Evolutionary conservation across 2,113 vertebrate species (phyloP), one percentile per base, ranked within the genome.

Genomic region (Oplegnathus fasciatus): DNA sequence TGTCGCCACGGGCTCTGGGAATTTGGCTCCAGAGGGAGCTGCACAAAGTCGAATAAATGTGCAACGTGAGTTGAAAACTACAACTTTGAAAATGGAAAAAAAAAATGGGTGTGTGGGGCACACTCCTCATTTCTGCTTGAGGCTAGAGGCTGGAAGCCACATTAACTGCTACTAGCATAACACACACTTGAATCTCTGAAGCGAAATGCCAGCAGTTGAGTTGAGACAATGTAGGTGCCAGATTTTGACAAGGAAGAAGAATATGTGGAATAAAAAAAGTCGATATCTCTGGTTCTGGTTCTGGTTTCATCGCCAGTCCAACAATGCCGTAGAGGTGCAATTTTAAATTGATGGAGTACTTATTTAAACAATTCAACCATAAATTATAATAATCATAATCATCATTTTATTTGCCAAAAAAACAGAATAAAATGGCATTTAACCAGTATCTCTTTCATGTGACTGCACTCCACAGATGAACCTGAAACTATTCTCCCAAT

Each of bases 401-500:
- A 24, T n/a, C 9, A 75, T 62, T 48, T 34, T 2, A 60, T 32
- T 50, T 64, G 11, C 24, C 10, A 5, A 32, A 69, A 5, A 26
- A 40, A 60, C 6, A 50, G 10, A 65, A 18, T 3, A 42, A 26
- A 28, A 44, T 50, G 6, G 13, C 3, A 3, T 52, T 34, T 7
- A 11, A 46, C 0, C 10, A 2, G 65, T 37, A 81, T 87, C 72
- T 58, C 46, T 84, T 73, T 78, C 70, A 69, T 67, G 10, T 52
- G 54, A 57, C 64, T 18, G 48, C 52, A 42, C 52, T 62, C 48
- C 55, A 61, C 26, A 26, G n/a, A 42, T 40, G 62, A 67, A 50
- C 73, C 68, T 30, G 70, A 70, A 78, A 62, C 26, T 55, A 11
- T 83, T 88, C 64, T 80, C 6, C 11, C 50, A 57, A 4, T 62